A percentile compares a stretch with the other conserved stretches of the same genome.
Conservation (phyloP, 1,140 invertebrate species). For the Cydia pomonella region DNA sequence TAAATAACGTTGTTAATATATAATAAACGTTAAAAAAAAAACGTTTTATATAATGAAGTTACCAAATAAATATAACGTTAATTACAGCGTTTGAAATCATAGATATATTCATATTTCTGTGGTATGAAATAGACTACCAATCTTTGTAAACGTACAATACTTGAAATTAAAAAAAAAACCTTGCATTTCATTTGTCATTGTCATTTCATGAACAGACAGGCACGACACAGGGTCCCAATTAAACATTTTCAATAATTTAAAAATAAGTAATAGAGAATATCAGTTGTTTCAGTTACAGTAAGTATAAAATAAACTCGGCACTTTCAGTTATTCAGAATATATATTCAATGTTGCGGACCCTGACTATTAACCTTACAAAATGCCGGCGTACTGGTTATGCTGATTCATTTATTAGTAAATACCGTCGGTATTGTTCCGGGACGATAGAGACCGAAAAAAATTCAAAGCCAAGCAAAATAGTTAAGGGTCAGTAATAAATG, state of each 20-base stretch:
- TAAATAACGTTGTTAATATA: too few relatives aligned
- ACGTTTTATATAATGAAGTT: too few relatives aligned
- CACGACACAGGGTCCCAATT: slow-evolving; percentile 10
- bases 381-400: slow-evolving; percentile 65
- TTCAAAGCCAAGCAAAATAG: slow-evolving; percentile 51
- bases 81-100: too few relatives aligned
- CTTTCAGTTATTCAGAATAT: slow-evolving; percentile 28
- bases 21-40: too few relatives aligned
- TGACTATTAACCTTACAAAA: slow-evolving; percentile 71
- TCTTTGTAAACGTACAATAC: too few relatives aligned
- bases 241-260: background rate
- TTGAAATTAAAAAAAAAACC: background rate
- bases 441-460: slow-evolving; percentile 44
- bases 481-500: slow-evolving; percentile 69
- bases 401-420: slow-evolving; percentile 72
- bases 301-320: slow-evolving; percentile 39
- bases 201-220: background rate
- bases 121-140: too few relatives aligned
- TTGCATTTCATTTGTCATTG: background rate
- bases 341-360: slow-evolving; percentile 63
- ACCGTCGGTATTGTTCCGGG: slow-evolving; percentile 49
- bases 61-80: too few relatives aligned
- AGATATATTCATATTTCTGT: too few relatives aligned
- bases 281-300: slow-evolving; percentile 38
- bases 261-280: background rate